These are phyloP conservation scores for Neelides folsomi DNA, from an alignment of 2,888 invertebrate species.

Conservation along the genomic window DNA sequence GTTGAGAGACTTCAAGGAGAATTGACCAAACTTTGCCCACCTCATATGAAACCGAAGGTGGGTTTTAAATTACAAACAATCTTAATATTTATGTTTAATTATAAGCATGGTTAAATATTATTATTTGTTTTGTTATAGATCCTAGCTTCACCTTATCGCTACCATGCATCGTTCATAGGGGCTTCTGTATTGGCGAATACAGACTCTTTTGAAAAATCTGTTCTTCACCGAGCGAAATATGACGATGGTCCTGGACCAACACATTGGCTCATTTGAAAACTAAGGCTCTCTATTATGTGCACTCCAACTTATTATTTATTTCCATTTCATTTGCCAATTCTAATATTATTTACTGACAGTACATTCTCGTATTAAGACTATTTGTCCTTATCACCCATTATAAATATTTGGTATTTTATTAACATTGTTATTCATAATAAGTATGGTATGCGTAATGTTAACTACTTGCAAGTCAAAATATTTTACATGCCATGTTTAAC, in stretches of 20 bases:
- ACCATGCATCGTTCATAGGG: conserved; percentile 48
- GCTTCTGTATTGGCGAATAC: conserved; percentile 41
- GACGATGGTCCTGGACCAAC: conserved; percentile 28
- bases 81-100: neutral
- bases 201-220: conserved; percentile 31
- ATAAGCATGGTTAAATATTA: neutral
- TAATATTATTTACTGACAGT: too few species aligned
- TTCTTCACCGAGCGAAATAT: conserved; percentile 25
- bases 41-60: conserved; percentile 42
- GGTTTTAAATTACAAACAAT: too few species aligned
- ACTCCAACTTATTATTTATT: neutral
- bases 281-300: too few species aligned
- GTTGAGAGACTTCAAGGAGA: conserved; percentile 44
- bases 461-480: too few species aligned
- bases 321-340: neutral
- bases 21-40: conserved; percentile 43
- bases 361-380: too few species aligned
- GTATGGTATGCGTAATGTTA: too few species aligned
- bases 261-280: conserved; percentile 28
- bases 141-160: conserved; percentile 44
- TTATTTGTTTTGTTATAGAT: conserved; percentile 38
- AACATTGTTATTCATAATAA: too few species aligned
- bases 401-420: too few species aligned
- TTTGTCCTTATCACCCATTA: too few species aligned
- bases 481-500: too few species aligned